phyloP scores from a whole-genome alignment of 1,140 invertebrate genomes.

The Bombus terrestris region DNA sequence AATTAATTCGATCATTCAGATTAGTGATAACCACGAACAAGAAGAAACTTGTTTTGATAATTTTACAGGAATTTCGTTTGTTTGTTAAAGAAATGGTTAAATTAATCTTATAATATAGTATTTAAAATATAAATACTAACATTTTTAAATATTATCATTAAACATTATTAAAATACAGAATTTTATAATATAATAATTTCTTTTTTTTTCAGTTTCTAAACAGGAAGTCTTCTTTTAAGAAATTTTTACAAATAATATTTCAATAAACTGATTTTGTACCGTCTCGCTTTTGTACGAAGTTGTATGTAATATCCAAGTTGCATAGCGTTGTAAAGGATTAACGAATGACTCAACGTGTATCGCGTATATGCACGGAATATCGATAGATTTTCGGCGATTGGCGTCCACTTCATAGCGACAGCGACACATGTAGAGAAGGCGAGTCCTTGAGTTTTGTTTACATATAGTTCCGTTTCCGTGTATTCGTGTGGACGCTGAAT shows the following conservation, averaged over 20 bases:
- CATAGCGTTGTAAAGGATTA: background rate
- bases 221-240: too few relatives aligned
- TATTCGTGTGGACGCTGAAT: background rate
- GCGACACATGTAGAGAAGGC: conserved; percentile 25
- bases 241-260: too few relatives aligned
- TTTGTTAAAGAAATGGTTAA: too few relatives aligned
- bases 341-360: background rate
- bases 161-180: too few relatives aligned
- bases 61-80: background rate
- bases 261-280: too few relatives aligned
- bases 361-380: conserved; percentile 23
- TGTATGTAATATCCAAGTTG: background rate
- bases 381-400: conserved; percentile 30
- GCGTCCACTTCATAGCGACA: conserved; percentile 9
- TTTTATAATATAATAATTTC: too few relatives aligned
- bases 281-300: too few relatives aligned
- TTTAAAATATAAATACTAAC: too few relatives aligned
- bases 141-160: too few relatives aligned
- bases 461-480: conserved; percentile 44
- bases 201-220: too few relatives aligned
- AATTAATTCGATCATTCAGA: background rate
- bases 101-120: too few relatives aligned
- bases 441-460: conserved; percentile 45
- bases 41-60: background rate
- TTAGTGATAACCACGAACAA: background rate